Conservation (phyloP, 1,140 invertebrate genomes). For the Eurosta solidaginis region DNA sequence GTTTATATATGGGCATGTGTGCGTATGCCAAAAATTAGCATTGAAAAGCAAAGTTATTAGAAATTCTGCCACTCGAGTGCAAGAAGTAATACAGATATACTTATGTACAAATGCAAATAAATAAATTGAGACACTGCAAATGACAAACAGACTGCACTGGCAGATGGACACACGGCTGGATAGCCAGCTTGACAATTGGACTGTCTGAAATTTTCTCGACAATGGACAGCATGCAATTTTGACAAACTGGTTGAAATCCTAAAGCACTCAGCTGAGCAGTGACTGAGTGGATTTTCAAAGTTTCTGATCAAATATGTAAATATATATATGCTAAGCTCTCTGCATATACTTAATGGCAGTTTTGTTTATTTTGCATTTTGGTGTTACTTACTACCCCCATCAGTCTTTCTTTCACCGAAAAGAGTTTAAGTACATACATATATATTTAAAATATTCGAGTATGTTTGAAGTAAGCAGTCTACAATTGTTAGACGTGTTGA, state of each 20-base stretch:
- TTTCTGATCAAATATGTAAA: neutral
- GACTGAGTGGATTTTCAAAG: neutral
- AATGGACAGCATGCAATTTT: neutral
- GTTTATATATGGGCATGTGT: neutral
- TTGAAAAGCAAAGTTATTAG: conserved; percentile 7
- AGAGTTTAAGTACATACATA: too few species aligned
- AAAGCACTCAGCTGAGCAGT: neutral
- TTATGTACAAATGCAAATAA: neutral
- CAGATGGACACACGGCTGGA: too few species aligned
- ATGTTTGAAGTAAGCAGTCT: too few species aligned
- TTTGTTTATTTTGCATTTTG: too few species aligned
- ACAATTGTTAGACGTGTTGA: neutral
- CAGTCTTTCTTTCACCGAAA: too few species aligned
- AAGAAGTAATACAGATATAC: neutral
- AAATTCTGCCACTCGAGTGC: neutral
- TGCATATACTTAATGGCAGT: too few species aligned
- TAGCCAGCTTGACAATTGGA: neutral
- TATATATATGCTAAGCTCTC: too few species aligned
- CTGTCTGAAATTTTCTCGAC: neutral
- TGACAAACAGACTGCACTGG: neutral
- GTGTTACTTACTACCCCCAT: too few species aligned
- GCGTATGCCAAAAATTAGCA: neutral
- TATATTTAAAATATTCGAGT: too few species aligned
- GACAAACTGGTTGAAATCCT: neutral
- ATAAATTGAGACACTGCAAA: neutral